Evolutionary conservation across 2,113 vertebrate species (phyloP), one percentile per base, ranked within the genome.

Genomic region (Urocynchramus pylzowi): DNA sequence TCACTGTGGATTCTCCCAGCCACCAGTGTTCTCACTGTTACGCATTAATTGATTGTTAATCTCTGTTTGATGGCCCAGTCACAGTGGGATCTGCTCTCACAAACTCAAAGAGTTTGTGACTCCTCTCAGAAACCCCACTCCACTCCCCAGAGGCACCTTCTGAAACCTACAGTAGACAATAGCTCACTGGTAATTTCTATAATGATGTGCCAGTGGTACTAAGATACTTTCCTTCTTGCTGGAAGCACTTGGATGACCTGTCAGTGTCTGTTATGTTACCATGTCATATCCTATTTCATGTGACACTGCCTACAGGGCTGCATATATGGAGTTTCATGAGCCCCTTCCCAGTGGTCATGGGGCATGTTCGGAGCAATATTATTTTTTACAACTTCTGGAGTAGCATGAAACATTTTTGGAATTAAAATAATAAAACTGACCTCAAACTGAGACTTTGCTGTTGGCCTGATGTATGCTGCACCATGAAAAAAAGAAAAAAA

Each of bases 191-290:
- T 94, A 94, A 97, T 97, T 97, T 97, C 92, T 97, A 17, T 96
- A 97, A 97, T 87, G 96, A 97, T 83, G 76, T 83, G 87, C 91
- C 91, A 94, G 68, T 56, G 65, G 82, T 76, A 42, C 61, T 89
- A 92, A 95, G 93, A 94, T 95, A 50, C 81, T 94, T 87, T 80
- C 18, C 65, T 94, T 90, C 90, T 93, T 92, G 96, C 95, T 97
- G 84, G 93, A 68, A 97, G 95, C 95, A 88, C 61, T 97, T 96
- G 85, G 68, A 94, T 87, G 93, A 94, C 94, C 81, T 97, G 96
- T 97, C 97, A 97, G 67, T 91, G 83, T 92, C 77, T 97, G 92
- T 97, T 97, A 97, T 96, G 92, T 97, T 97, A 94, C 88, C 44
- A 87, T 96, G 97, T 97, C 95, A 95, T 91, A 67, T 96, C 47